Evolutionary conservation across 2,113 vertebrate species (phyloP).

Genomic region (Vulpes vulpes): DNA sequence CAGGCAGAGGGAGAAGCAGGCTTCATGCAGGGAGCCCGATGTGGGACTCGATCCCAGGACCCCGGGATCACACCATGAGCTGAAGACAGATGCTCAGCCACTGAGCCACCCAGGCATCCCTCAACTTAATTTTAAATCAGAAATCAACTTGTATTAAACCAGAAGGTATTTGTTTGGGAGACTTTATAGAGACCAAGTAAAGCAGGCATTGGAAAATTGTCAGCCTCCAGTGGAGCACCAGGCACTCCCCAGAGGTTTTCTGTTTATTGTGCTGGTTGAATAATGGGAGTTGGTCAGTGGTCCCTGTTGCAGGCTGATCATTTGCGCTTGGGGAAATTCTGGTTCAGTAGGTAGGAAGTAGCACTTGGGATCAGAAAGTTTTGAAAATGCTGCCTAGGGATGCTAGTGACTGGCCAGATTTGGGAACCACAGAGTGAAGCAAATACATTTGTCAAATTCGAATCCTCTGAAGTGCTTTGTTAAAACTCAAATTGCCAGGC

Average conservation of each 20-base stretch:
- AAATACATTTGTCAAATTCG: not conserved
- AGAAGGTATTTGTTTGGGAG: not conserved
- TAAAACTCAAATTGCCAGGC: not conserved
- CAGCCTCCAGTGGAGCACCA: accelerated
- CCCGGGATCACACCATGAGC: too few species aligned
- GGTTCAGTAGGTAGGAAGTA: not conserved
- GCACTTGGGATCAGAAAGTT: not conserved
- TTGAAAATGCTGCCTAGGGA: not conserved
- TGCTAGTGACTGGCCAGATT: not conserved
- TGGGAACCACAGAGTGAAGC: not conserved
- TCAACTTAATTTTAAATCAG: conserved; percentile 17
- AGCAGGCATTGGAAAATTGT: not conserved
- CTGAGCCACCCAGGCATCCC: too few species aligned
- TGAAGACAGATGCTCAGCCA: too few species aligned
- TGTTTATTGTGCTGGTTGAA: not conserved
- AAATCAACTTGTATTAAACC: not conserved
- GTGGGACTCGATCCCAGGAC: too few species aligned
- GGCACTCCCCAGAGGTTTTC: too few species aligned
- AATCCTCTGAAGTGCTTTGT: not conserved
- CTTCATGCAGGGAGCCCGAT: too few species aligned
- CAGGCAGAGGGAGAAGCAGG: too few species aligned
- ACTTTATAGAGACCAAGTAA: not conserved
- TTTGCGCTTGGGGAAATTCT: not conserved
- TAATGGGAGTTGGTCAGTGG: not conserved
- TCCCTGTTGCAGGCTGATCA: not conserved